Percentiles rank a stretch among this genome's conserved stretches.
phyloP scores from a whole-genome alignment of 2,797 vertebrate species.

The Xerus rutilus region DNA sequence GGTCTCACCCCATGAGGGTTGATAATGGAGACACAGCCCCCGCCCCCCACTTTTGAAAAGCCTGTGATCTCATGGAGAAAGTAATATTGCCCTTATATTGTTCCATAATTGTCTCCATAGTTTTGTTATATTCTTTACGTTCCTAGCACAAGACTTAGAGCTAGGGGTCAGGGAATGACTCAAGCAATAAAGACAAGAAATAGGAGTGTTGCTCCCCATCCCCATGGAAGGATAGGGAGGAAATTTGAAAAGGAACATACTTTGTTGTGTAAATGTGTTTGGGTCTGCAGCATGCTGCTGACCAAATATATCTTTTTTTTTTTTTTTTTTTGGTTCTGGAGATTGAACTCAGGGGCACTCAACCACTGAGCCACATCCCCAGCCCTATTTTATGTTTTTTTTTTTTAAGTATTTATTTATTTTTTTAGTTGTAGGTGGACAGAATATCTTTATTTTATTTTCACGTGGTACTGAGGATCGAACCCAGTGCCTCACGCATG shows the following conservation, averaged over 20 bases:
- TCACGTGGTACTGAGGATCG: no score
- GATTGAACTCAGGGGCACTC: no score
- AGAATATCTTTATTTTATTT: no score
- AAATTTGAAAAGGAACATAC: neutral
- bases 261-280: neutral
- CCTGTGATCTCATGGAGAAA: neutral
- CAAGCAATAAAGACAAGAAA: neutral
- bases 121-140: slow-evolving; percentile 12
- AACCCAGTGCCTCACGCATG: no score
- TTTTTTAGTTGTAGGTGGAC: no score
- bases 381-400: no score
- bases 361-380: no score
- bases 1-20: neutral
- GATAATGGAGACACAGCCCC: neutral
- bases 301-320: neutral
- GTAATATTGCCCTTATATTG: neutral
- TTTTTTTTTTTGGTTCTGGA: no score
- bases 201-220: neutral
- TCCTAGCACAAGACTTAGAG: neutral
- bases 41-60: neutral
- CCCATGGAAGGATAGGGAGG: neutral
- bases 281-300: neutral
- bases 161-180: neutral
- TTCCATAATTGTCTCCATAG: neutral
- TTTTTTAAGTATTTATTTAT: no score